Percentiles rank a stretch among this genome's conserved stretches.
Evolutionary conservation across 2,888 invertebrate genomes (phyloP).

Genomic region (Scelioninae gen. 2): DNA sequence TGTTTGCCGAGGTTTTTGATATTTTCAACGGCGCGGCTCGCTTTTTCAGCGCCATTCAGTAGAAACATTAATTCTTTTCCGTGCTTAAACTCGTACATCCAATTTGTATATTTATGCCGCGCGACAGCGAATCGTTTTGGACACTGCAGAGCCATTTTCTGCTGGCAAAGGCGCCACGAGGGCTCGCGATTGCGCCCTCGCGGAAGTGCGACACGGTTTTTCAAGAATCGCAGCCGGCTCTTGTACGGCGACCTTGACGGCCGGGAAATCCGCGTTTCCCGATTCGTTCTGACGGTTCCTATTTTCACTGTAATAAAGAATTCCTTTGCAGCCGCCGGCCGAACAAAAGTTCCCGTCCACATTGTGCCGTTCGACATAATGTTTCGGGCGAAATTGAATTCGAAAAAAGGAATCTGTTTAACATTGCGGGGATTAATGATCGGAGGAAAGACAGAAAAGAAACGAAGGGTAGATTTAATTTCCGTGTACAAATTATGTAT

Average conservation of each 20-base stretch:
- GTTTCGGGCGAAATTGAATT: slow-evolving; percentile 10
- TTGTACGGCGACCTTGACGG: slow-evolving; percentile 48
- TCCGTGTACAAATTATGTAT: too few relatives aligned
- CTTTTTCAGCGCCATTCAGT: slow-evolving; percentile 15
- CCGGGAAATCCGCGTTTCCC: slow-evolving; percentile 13
- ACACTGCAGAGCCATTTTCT: slow-evolving; percentile 43
- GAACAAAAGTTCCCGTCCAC: slow-evolving; percentile 4
- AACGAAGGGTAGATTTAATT: too few relatives aligned
- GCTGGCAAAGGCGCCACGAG: slow-evolving; percentile 36
- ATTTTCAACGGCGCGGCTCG: slow-evolving; percentile 16
- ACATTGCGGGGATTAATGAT: slow-evolving; percentile 1
- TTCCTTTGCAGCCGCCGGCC: slow-evolving; percentile 14
- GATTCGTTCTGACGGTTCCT: slow-evolving; percentile 12
- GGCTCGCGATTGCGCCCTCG: slow-evolving; percentile 36
- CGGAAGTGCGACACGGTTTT: slow-evolving; percentile 47
- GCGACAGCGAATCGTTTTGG: slow-evolving; percentile 42
- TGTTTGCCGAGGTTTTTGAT: slow-evolving; percentile 33
- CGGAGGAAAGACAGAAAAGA: too few relatives aligned
- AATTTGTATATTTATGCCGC: slow-evolving; percentile 43
- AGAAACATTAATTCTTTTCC: slow-evolving; percentile 13
- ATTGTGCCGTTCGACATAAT: slow-evolving; percentile 7
- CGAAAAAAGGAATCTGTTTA: neutral
- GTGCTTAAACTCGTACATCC: slow-evolving; percentile 17
- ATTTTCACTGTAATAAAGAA: slow-evolving; percentile 26
- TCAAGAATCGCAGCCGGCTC: slow-evolving; percentile 39